Evolutionary conservation across 2,888 invertebrate species (phyloP), one percentile per base, ranked within the genome.

Genomic region (Baccha elongata): DNA sequence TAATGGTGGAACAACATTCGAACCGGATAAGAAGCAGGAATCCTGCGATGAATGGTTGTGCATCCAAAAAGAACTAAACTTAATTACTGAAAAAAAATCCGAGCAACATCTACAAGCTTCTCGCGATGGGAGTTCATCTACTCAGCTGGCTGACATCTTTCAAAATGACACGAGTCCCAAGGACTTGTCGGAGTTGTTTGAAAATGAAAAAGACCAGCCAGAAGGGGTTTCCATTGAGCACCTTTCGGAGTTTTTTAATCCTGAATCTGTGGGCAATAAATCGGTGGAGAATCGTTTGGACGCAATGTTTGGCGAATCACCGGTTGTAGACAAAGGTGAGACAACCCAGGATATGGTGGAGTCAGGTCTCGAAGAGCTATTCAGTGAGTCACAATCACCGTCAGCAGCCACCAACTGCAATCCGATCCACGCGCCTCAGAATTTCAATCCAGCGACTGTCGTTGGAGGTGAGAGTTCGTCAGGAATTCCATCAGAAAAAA

Each of bases 21-120:
- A 83, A 8, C 60, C 68, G 2, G 83, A 83, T 62, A 85, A 85
- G 32, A 81, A 84, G 26, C 85, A 84, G 79, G 90, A 90, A 79
- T 92, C 92, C 74, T 93, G 93, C 86, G 94, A 94, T 87, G 94
- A 94, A 87, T 94, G 94, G 94, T 91, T 93, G 42, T 94, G 94
- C 85, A 93, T 94, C 71, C 94, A 94, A 86, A 93, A 94, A 65
- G 94, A 94, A 86, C 89, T 94, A 2, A 93, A 92, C 86, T 85
- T 92, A 37, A 91, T 92, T 50, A 76, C 85, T n/a, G 86, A 86
- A 55, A 71, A 86, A 81, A 86, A 85, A 85, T 58, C 84, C 4
- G 76, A 86, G 21, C 86, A 85, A 8, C 87, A 86, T 15, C 87
- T 84, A 42, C 85, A 85, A 5, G 44, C 23, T n/a, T 19, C 71